Evolutionary conservation across 2,113 vertebrate genomes (phyloP), one percentile per base, ranked within the genome.

Genomic region (Lophura nycthemera): DNA sequence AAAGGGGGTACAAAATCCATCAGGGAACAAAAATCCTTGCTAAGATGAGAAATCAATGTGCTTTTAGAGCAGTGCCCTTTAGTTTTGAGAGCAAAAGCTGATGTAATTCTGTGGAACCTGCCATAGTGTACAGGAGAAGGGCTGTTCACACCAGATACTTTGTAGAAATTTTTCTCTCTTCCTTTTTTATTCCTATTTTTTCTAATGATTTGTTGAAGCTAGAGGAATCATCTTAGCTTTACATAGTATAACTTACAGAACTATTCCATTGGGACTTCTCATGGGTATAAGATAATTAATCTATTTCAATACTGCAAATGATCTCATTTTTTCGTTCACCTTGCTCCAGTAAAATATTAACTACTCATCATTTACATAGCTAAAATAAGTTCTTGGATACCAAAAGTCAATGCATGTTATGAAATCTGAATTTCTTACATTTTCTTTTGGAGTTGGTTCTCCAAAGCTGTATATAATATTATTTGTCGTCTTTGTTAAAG

Each of bases 321-420:
- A 95, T 89, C 87, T 95, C 79, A 90, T 36, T 93, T 89, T 54
- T 91, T 92, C 78, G 88, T 94, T 89, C 89, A 90, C 61, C 77
- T 90, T 90, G 66, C 59, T 20, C 83, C 45, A 47, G 47, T 87
- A 76, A 72, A 86, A 89, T 88, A 90, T 95, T 94, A 92, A 89
- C 86, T 91, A 67, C 69, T 89, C 87, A 85, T 91, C 40, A 90
- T 92, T 97, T 94, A 75, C 72, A 81, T 86, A 90, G 69, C 89
- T 95, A 91, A 95, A 94, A 92, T 90, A 93, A 86, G 29, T 90
- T 91, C 94, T 75, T 93, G 76, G 91, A 95, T 86, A 59, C 63
- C 17, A 34, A 87, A 73, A 93, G 56, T 69, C 45, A 65, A 64
- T 21, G 12, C 48, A 1, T 85, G 42, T 86, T 88, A 86, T 6